Conservation (phyloP, 2,797 vertebrate genomes). For the Limosa lapponica region DNA sequence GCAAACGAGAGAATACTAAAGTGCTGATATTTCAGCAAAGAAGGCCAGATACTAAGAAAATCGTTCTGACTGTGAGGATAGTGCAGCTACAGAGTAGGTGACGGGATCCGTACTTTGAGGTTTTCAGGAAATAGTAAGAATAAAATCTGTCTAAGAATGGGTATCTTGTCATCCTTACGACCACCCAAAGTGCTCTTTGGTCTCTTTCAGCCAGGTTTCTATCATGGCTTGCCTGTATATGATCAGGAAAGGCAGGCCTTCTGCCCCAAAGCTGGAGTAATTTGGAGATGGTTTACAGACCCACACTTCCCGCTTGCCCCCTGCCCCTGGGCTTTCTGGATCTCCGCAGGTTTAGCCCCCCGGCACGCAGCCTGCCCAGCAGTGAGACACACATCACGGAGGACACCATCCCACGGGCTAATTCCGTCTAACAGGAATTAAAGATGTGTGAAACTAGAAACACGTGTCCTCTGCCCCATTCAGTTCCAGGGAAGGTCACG, state of each 20-base stretch:
- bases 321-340: background rate
- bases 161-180: background rate
- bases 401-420: background rate
- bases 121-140: background rate
- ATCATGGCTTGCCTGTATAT: background rate
- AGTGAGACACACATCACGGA: background rate
- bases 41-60: background rate
- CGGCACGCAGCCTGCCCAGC: background rate
- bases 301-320: background rate
- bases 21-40: background rate
- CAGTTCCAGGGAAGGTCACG: background rate
- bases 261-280: background rate
- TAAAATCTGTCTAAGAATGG: background rate
- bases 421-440: background rate
- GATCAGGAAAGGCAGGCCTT: background rate
- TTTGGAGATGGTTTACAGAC: background rate
- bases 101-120: fast-evolving
- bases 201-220: background rate
- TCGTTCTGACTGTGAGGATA: background rate
- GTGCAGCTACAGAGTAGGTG: background rate
- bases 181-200: background rate
- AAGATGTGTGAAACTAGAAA: background rate
- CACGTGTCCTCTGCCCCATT: fast-evolving
- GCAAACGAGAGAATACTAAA: background rate
- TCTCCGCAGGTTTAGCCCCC: background rate